Evolutionary conservation across 2,888 invertebrate species (phyloP), one percentile per base, ranked within the genome.

Genomic region (Luperina nickerlii): DNA sequence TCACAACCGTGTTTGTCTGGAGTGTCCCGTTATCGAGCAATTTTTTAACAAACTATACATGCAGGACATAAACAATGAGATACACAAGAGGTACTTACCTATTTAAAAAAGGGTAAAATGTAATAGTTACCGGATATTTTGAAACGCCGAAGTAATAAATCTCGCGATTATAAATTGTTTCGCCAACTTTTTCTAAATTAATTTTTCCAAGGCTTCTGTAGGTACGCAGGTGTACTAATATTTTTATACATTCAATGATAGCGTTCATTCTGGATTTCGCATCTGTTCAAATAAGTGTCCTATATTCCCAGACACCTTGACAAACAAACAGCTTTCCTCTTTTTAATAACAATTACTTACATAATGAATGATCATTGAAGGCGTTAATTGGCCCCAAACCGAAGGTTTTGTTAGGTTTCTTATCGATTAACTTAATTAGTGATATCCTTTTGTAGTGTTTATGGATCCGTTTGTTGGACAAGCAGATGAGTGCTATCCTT

Each of bases 321-420:
- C 65, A 79, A 79, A 76, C 62, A 67, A 62, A 66, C 57, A 73
- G 66, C 80, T 80, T 85, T 87, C 66, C 87, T 84, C 74, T 87
- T 60, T 57, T 48, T 24, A 48, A 32, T 60, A 62, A 48, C 71
- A 63, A 71, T 85, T 79, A 78, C 18, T 85, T 79, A 78, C 20
- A 71, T 82, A 77, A 62, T 48, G 18, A 78, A 72, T 85, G 57
- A 60, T 62, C 54, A 69, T 70, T 67, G 68, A 77, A 51, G 57
- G 32, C 38, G 45, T 48, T 81, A 74, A 87, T 87, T 77, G 63
- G 45, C 60, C 62, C 18, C 57, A 62, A 60, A 27, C 67, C 65
- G 80, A 83, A 84, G 88, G 86, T 71, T 74, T 75, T 68, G 51
- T 65, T 24, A 74, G 79, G 81, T 89, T 88, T 89, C 88, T 89